A percentile compares a stretch with the other conserved stretches of the same genome.
phyloP scores from a whole-genome alignment of 2,797 vertebrate genomes.

The Cuculus canorus region DNA sequence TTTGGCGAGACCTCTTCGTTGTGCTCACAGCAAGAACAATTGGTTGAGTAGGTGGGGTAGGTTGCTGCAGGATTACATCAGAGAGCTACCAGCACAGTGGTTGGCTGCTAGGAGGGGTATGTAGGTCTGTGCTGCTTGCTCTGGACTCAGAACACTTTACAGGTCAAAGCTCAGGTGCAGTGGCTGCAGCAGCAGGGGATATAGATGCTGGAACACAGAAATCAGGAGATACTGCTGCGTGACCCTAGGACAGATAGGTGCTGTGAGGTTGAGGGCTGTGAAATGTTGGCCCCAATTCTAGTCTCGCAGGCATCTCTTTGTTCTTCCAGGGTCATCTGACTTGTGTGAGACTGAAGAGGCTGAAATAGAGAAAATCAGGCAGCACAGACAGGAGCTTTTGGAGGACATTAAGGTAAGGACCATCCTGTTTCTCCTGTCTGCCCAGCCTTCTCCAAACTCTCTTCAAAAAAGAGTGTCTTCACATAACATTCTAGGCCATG shows the following conservation, averaged over 20 bases:
- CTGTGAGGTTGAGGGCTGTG: not conserved
- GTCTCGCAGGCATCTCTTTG: not conserved
- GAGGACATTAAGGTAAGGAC: constrained; percentile 78
- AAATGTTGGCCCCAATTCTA: not conserved
- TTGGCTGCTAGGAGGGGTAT: not conserved
- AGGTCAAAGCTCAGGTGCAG: not conserved
- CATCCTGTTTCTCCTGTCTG: not conserved
- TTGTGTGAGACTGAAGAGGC: constrained; percentile 68
- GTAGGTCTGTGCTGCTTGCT: not conserved
- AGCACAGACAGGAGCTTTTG: constrained; percentile 73
- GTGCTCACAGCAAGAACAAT: fast-evolving
- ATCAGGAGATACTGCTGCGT: not conserved
- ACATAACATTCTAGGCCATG: not conserved
- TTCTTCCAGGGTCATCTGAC: constrained; percentile 61
- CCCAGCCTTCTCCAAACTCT: not conserved
- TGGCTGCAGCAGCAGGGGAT: not conserved
- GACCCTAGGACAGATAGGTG: not conserved
- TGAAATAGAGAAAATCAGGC: constrained; percentile 75
- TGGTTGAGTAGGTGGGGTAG: not conserved
- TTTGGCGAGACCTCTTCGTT: not conserved
- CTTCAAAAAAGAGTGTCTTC: not conserved
- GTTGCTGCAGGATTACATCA: not conserved
- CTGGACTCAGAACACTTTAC: not conserved
- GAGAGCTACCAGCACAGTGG: not conserved
- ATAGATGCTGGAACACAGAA: not conserved